Conservation (phyloP, 2,888 invertebrate species). For the Diarsia dahlii region DNA sequence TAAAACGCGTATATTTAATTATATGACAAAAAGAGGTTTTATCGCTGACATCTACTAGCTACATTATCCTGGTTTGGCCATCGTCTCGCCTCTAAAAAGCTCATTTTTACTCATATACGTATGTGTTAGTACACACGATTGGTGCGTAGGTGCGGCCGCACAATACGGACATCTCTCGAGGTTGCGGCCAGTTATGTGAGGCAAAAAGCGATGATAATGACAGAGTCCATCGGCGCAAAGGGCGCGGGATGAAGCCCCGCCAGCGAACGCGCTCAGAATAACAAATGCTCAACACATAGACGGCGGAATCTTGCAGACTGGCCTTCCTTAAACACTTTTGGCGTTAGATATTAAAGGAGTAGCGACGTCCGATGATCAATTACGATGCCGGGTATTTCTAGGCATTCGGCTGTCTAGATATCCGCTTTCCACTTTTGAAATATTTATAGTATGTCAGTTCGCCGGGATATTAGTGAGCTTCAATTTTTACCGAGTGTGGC, state of each 20-base stretch:
- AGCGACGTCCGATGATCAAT: slow-evolving; percentile 31
- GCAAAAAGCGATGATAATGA: slow-evolving; percentile 90
- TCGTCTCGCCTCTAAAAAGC: slow-evolving; percentile 59
- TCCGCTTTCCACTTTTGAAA: slow-evolving; percentile 24
- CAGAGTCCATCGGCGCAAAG: slow-evolving; percentile 86
- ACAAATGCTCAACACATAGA: slow-evolving; percentile 75
- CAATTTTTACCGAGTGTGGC: slow-evolving; percentile 13
- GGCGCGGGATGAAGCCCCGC: slow-evolving; percentile 83
- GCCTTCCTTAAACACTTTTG: slow-evolving; percentile 51
- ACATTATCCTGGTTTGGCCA: slow-evolving; percentile 46
- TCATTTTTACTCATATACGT: slow-evolving; percentile 59
- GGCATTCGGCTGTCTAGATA: slow-evolving; percentile 27
- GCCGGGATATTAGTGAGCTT: slow-evolving; percentile 15
- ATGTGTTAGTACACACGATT: slow-evolving; percentile 71
- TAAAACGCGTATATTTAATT: slow-evolving; percentile 42
- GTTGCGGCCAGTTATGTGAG: slow-evolving; percentile 85
- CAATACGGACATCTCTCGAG: slow-evolving; percentile 76
- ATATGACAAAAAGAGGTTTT: slow-evolving; percentile 24
- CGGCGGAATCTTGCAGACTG: slow-evolving; percentile 70
- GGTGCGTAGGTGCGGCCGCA: slow-evolving; percentile 71
- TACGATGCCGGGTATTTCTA: slow-evolving; percentile 35
- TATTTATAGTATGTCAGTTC: slow-evolving; percentile 37
- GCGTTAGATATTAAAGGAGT: slow-evolving; percentile 35
- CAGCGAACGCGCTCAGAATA: slow-evolving; percentile 84
- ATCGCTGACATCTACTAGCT: slow-evolving; percentile 37